These are phyloP conservation scores for Tursiops truncatus DNA, from an alignment of 2,113 vertebrate genomes.

Conservation along the genomic window DNA sequence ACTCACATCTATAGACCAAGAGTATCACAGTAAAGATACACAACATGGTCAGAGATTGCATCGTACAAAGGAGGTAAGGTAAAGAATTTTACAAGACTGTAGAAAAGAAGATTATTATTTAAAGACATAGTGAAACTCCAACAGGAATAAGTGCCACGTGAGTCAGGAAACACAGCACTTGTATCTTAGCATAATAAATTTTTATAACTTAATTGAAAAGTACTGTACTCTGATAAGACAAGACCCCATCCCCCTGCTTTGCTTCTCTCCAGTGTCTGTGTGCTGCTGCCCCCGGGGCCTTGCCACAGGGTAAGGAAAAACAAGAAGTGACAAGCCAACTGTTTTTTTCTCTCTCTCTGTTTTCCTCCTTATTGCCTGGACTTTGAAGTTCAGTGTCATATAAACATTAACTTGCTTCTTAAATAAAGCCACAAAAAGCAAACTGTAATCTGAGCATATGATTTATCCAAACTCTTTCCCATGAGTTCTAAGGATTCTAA, in stretches of 20 bases:
- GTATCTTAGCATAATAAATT: neutral
- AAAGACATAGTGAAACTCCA: neutral
- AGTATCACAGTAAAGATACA: neutral
- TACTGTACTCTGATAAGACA: neutral
- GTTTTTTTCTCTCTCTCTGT: slow-evolving; percentile 8
- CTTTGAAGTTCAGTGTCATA: slow-evolving; percentile 56
- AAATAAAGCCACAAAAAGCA: slow-evolving; percentile 55
- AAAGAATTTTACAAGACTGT: neutral
- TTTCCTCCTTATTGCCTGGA: slow-evolving; percentile 51
- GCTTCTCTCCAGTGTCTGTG: neutral
- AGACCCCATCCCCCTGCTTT: neutral
- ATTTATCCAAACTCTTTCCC: slow-evolving; percentile 1
- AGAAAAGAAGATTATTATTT: neutral
- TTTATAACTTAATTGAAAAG: slow-evolving; percentile 33
- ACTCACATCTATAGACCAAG: neutral
- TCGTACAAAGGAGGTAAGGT: neutral
- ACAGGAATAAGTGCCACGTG: neutral
- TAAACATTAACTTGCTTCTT: slow-evolving; percentile 74
- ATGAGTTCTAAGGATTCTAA: neutral
- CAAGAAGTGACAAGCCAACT: neutral
- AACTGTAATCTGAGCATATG: slow-evolving; percentile 9
- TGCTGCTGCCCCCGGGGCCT: neutral
- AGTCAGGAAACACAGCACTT: neutral
- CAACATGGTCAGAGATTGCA: rapidly evolving
- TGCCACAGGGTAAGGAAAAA: neutral